Evolutionary conservation across 2,797 vertebrate genomes (phyloP).

Genomic region (Peromyscus attwateri): DNA sequence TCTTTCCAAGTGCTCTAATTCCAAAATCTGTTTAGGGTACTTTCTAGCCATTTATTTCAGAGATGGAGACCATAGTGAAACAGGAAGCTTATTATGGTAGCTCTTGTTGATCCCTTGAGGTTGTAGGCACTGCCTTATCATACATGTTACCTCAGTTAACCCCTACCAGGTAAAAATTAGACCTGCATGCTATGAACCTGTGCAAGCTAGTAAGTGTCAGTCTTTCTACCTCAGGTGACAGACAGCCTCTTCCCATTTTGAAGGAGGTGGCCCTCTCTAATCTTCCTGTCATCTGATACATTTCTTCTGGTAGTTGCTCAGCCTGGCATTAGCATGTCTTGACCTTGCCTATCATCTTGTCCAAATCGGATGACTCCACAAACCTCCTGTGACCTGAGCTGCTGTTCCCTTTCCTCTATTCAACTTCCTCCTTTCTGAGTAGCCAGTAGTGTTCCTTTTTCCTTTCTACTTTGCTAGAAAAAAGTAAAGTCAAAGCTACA

Average conservation of each 20-base stretch:
- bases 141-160: not conserved
- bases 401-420: accelerated
- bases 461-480: not conserved
- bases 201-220: not conserved
- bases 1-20: not conserved
- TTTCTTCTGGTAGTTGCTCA: too few species aligned
- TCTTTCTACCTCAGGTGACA: not conserved
- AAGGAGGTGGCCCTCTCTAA: not conserved
- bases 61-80: not conserved
- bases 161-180: not conserved
- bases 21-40: not conserved
- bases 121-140: not conserved
- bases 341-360: not conserved
- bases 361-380: not conserved
- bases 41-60: not conserved
- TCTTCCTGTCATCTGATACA: not conserved
- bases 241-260: not conserved
- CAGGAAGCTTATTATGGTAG: accelerated
- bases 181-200: not conserved
- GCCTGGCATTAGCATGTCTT: not conserved
- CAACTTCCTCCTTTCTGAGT: not conserved
- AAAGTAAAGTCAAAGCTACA: not conserved
- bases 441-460: not conserved
- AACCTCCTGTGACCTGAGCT: not conserved
- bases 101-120: not conserved